Evolutionary conservation across 2,113 vertebrate species (phyloP).

Genomic region (Tachuris rubrigastra): DNA sequence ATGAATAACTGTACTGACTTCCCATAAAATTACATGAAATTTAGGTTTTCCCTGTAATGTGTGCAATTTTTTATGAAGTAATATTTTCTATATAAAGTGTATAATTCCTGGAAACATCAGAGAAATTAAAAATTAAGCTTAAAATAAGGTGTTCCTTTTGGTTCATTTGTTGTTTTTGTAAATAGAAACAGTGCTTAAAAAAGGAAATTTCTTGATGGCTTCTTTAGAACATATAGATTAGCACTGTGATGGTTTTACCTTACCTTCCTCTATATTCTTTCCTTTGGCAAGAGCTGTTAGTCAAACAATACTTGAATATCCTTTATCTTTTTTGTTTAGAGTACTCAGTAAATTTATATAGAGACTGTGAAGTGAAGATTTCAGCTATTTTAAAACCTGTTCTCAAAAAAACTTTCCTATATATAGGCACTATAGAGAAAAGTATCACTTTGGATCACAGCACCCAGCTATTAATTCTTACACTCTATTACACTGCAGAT

Average conservation of each 20-base stretch:
- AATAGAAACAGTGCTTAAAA: neutral
- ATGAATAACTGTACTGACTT: neutral
- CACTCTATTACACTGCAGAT: neutral
- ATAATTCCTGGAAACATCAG: neutral
- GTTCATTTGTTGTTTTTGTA: neutral
- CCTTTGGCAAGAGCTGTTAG: neutral
- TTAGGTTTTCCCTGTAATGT: neutral
- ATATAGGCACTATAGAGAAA: neutral
- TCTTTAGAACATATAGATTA: neutral
- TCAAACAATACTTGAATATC: neutral
- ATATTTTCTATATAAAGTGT: neutral
- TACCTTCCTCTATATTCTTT: neutral
- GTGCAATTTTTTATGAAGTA: neutral
- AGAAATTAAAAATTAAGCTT: neutral
- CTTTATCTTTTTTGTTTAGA: neutral
- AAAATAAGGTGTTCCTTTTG: neutral
- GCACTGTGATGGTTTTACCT: neutral
- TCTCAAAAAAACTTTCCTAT: neutral
- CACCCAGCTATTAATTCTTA: slow-evolving; percentile 4
- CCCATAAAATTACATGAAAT: neutral
- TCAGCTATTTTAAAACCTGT: neutral
- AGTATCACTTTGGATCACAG: slow-evolving; percentile 12
- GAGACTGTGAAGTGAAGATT: neutral
- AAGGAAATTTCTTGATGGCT: neutral
- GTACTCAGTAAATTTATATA: neutral